Evolutionary conservation across 1,140 invertebrate genomes (phyloP).

Genomic region (Caenorhabditis tropicalis): DNA sequence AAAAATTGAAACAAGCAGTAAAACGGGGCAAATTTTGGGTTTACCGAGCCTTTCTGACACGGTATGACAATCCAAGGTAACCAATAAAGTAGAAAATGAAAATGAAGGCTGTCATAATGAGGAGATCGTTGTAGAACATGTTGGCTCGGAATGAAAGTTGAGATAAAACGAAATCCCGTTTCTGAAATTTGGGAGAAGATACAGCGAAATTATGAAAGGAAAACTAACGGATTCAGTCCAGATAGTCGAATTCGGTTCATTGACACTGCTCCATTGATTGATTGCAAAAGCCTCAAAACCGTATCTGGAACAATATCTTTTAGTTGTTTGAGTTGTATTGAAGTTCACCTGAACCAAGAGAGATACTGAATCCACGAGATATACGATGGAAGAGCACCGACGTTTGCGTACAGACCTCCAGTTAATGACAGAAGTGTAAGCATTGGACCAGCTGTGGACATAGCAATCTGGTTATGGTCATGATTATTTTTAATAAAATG

Average conservation of each 20-base stretch:
- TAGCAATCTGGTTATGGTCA: not conserved
- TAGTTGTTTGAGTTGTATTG: not conserved
- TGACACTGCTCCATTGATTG: conserved; percentile 66
- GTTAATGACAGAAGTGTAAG: conserved; percentile 68
- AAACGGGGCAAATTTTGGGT: not conserved
- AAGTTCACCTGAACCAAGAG: conserved; percentile 63
- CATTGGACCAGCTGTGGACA: conserved; percentile 62
- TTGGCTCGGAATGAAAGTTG: conserved; percentile 59
- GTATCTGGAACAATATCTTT: conserved; percentile 59
- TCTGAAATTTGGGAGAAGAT: no score
- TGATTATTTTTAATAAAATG: not conserved
- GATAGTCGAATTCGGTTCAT: conserved; percentile 32
- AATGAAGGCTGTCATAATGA: conserved; percentile 60
- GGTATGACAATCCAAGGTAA: conserved; percentile 60
- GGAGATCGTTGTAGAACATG: conserved; percentile 62
- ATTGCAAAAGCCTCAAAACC: conserved; percentile 70
- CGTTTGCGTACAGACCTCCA: conserved; percentile 70
- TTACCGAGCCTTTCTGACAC: conserved; percentile 65
- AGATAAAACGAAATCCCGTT: conserved; percentile 55
- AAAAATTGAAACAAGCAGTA: not conserved
- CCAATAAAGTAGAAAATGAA: conserved; percentile 66
- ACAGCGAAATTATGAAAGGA: conserved; percentile 51
- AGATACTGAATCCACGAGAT: conserved; percentile 70
- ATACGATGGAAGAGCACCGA: conserved; percentile 64
- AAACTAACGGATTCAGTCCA: not conserved